Percentiles rank a stretch among this genome's conserved stretches.
Evolutionary conservation across 2,113 vertebrate genomes (phyloP).

Genomic region (Columbina picui): DNA sequence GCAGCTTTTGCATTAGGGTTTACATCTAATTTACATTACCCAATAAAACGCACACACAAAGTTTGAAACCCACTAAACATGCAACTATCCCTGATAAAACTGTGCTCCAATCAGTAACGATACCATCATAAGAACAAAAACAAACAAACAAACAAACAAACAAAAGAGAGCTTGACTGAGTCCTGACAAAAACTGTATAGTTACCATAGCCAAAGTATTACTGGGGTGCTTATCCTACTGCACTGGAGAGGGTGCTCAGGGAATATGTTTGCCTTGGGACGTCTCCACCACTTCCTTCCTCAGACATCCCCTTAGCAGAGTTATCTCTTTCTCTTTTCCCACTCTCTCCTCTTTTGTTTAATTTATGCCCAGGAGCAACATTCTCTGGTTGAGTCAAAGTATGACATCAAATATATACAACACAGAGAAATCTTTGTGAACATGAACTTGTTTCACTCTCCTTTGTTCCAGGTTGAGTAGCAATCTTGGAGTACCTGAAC

Average conservation of each 20-base stretch:
- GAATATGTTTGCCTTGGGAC: neutral
- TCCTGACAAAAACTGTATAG: neutral
- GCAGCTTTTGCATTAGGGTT: neutral
- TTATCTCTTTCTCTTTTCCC: neutral
- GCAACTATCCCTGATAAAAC: neutral
- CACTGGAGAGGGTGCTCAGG: neutral
- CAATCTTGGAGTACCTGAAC: neutral
- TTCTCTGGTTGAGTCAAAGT: neutral
- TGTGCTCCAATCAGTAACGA: neutral
- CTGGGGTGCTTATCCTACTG: neutral
- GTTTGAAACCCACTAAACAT: neutral
- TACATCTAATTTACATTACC: neutral
- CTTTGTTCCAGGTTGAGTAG: neutral
- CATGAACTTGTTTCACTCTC: neutral
- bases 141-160: fast-evolving
- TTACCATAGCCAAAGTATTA: neutral
- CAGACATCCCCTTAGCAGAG: neutral
- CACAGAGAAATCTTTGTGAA: neutral
- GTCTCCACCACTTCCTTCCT: neutral
- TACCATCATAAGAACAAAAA: neutral
- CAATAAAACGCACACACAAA: neutral
- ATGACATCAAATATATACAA: neutral
- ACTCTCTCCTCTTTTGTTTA: neutral
- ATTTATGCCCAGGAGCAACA: neutral
- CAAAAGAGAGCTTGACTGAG: neutral